A percentile compares a stretch with the other conserved stretches of the same genome.
Evolutionary conservation across 2,888 invertebrate species (phyloP).

Genomic region (Eumacrocentrus americanus): DNA sequence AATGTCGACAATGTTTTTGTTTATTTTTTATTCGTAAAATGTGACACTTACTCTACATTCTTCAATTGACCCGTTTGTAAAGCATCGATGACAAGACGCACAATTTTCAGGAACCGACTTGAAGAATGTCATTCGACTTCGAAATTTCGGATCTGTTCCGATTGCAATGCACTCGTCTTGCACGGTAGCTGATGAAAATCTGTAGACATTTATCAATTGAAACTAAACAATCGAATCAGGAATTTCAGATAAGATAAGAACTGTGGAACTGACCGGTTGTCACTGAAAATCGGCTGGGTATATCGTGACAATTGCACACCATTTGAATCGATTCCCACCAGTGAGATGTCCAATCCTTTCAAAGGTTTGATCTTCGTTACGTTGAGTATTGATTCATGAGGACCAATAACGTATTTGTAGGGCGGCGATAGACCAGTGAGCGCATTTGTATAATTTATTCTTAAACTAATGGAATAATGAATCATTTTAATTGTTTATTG

Average conservation of each 20-base stretch:
- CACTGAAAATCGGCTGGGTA: conserved; percentile 70
- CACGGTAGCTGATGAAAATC: conserved; percentile 51
- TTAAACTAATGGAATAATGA: conserved; percentile 63
- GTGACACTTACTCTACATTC: conserved; percentile 56
- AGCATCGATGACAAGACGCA: conserved; percentile 65
- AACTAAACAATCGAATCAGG: background rate
- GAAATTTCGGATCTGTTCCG: conserved; percentile 65
- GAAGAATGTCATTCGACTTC: conserved; percentile 64
- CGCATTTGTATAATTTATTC: conserved; percentile 68
- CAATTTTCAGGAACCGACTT: conserved; percentile 65
- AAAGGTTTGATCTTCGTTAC: conserved; percentile 68
- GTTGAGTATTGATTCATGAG: conserved; percentile 73
- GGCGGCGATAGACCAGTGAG: conserved; percentile 73
- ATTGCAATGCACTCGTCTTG: conserved; percentile 69
- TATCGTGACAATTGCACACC: conserved; percentile 68
- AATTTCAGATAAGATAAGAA: conserved; percentile 43
- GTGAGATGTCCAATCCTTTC: conserved; percentile 66
- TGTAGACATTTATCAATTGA: conserved; percentile 31
- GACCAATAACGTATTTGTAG: conserved; percentile 67
- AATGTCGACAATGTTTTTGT: background rate
- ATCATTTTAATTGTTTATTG: too few relatives aligned
- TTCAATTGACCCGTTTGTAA: conserved; percentile 54
- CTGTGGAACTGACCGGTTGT: conserved; percentile 63
- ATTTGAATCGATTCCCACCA: conserved; percentile 68
- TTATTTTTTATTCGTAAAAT: background rate